Evolutionary conservation across 1,140 invertebrate genomes (phyloP), one percentile per base, ranked within the genome.

Genomic region (Zaprionus gabonicus): DNA sequence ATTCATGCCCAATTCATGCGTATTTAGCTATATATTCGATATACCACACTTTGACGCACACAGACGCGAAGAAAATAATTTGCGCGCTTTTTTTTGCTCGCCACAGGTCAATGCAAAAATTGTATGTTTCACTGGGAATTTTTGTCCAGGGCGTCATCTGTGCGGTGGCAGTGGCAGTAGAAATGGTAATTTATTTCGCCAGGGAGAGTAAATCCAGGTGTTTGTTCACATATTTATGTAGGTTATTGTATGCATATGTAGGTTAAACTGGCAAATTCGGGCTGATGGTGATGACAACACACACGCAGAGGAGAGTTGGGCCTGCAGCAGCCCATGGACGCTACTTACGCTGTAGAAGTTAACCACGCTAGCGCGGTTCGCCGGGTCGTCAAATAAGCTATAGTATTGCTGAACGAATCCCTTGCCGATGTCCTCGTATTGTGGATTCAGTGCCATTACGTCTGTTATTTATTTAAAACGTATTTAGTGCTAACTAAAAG

Each of bases 381-480:
- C 94, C 77, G 96, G 96, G 94, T 98, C 97, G 93, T 99, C 98
- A 92, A 99, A 98, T 78, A 98, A 91, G 38, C 95, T 94, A 93
- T 99, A 99, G 94, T 98, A 99, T 94, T 98, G 97, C 81, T 97
- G 96, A 38, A 98, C 97, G 93, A 99, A 99, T 76, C 96, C 96
- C 94, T 98, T 98, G 66, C 97, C 97, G 91, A 99, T 98, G 34
- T 95, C 96, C 92, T 98, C 97, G 92, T 98, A 99, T 86, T 97
- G 96, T 68, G 96, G 96, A 94, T 98, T 98, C 71, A 98, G 94
- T 85, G 96, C 95, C 97, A 97, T 97, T 93, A 92, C 93, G 70
- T 60, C 2, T n/a, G 38, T 36, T 36, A 34, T 44, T 28, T 17
- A 5, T 41, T 9, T 15, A 27, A n/a, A 15, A 58, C 1, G 1